phyloP scores from a whole-genome alignment of 2,888 invertebrate species.

The Luperina testacea region DNA sequence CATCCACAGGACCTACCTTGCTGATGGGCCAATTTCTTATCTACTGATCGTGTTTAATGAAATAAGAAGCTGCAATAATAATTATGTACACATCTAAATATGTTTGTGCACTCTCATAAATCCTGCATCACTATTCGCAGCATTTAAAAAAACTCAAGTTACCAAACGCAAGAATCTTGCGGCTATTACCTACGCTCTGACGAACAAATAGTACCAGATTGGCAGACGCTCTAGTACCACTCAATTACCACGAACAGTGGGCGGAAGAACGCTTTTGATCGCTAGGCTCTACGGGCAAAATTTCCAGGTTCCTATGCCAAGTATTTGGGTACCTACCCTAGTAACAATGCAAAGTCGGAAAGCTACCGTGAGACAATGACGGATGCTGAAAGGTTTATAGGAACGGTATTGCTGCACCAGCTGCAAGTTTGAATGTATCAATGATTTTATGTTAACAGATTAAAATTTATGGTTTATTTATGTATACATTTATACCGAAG shows the following conservation, averaged over 20 bases:
- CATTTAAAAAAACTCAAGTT: not conserved
- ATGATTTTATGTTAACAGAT: not conserved
- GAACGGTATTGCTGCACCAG: not conserved
- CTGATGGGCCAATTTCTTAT: not conserved
- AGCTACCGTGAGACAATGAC: conserved; percentile 22
- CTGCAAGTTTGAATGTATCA: not conserved
- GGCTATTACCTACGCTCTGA: not conserved
- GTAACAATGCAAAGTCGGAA: conserved; percentile 31
- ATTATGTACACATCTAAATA: not conserved
- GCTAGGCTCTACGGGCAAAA: conserved; percentile 24
- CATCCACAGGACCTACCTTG: not conserved
- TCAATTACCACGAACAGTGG: conserved; percentile 43
- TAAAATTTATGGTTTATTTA: not conserved
- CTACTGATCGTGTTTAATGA: not conserved
- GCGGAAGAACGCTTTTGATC: conserved; percentile 38
- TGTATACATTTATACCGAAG: no score
- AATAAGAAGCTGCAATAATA: not conserved
- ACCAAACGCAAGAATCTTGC: not conserved
- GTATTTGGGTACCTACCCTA: conserved; percentile 24
- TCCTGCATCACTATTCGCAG: no score
- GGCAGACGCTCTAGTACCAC: conserved; percentile 15
- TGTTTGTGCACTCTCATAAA: not conserved
- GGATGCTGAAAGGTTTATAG: conserved; percentile 8
- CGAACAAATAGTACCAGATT: conserved; percentile 17
- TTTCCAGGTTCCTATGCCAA: conserved; percentile 48